Evolutionary conservation across 35 echinoderm and acorn worm species (phyloP).

Genomic region (Anneissia japonica): DNA sequence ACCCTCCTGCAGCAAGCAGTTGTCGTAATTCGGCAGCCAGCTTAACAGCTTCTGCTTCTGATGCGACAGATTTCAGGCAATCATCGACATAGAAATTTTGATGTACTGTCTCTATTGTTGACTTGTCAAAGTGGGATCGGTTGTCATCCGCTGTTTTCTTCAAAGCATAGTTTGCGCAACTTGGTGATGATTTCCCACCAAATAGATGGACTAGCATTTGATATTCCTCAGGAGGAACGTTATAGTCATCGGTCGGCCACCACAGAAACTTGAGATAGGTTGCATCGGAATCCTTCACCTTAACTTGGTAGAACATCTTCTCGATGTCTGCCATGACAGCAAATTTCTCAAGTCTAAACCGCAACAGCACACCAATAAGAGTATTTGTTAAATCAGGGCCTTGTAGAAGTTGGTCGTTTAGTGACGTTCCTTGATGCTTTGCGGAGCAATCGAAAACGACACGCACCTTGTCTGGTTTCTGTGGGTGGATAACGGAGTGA

Average conservation of each 20-base stretch:
- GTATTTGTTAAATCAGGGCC: neutral
- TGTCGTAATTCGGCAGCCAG: neutral
- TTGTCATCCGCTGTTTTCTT: neutral
- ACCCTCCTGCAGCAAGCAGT: neutral
- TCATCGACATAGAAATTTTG: neutral
- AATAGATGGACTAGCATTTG: neutral
- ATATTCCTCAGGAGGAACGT: neutral
- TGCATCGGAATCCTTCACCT: neutral
- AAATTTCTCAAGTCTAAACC: neutral
- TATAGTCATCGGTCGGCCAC: conserved; percentile 19
- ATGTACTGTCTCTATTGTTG: neutral
- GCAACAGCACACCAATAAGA: neutral
- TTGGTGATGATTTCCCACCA: neutral
- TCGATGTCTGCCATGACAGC: neutral
- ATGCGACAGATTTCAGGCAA: neutral
- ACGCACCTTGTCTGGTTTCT: neutral
- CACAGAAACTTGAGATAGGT: conserved; percentile 18
- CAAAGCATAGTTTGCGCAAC: neutral
- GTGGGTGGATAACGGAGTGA: neutral
- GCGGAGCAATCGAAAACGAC: neutral
- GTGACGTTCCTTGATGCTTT: neutral
- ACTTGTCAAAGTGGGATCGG: neutral
- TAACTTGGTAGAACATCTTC: conserved; percentile 37
- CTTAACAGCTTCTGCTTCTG: neutral
- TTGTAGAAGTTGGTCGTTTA: neutral